Evolutionary conservation across 2,113 vertebrate species (phyloP).

Genomic region (Urocolius indicus): DNA sequence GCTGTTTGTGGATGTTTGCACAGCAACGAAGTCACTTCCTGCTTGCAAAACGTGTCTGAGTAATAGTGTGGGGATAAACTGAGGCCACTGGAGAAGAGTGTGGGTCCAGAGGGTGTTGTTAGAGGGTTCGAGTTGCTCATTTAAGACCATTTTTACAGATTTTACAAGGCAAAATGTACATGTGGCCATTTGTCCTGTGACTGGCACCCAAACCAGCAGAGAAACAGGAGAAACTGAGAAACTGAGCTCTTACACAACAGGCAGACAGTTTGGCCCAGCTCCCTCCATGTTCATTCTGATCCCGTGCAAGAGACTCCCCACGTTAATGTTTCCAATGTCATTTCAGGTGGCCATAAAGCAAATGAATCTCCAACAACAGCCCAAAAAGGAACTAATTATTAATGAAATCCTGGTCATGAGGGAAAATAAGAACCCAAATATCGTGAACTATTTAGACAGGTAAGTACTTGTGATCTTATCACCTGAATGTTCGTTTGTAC

Average conservation of each 20-base stretch:
- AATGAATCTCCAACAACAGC: constrained; percentile 99
- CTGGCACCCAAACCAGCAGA: background rate
- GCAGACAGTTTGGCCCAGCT: background rate
- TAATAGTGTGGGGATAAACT: background rate
- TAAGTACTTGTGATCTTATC: constrained; percentile 59
- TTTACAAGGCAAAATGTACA: background rate
- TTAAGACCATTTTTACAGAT: background rate
- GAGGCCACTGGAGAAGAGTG: background rate
- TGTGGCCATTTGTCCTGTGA: background rate
- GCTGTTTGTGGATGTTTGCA: background rate
- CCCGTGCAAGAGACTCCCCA: background rate
- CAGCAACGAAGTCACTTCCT: background rate
- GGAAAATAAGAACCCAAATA: constrained; percentile 99
- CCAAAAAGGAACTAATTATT: constrained; percentile 99
- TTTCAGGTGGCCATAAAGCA: constrained; percentile 98
- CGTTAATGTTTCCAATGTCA: constrained; percentile 1
- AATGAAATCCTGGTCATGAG: constrained; percentile 99
- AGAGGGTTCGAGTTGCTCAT: background rate
- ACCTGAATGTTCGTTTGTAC: rapidly evolving
- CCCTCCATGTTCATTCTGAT: background rate
- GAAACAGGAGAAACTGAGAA: too few relatives aligned
- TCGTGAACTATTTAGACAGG: constrained; percentile 99
- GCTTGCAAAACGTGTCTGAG: background rate
- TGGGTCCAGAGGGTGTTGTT: background rate
- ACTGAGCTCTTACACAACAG: background rate